Percentiles rank a stretch among this genome's conserved stretches.
These are phyloP conservation scores for Oophaga sylvatica DNA, from an alignment of 2,797 vertebrate species.

Conservation along the genomic window DNA sequence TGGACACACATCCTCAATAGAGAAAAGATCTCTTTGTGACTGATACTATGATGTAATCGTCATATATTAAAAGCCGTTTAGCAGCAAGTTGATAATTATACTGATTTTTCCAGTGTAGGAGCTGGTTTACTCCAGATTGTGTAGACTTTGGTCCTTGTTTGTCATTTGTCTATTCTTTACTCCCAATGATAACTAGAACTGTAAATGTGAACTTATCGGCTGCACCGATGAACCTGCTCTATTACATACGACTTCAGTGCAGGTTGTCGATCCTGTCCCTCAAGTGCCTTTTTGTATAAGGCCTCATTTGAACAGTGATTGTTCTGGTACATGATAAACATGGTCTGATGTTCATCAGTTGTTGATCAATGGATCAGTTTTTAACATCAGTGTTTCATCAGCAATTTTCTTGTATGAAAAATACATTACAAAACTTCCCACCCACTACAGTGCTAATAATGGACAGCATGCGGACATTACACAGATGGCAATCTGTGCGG, in stretches of 20 bases:
- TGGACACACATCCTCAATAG: not conserved
- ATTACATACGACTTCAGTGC: not conserved
- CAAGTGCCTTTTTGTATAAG: not conserved
- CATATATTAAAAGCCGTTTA: not conserved
- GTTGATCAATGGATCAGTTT: too few species aligned
- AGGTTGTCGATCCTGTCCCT: not conserved
- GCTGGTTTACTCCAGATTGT: conserved; percentile 42
- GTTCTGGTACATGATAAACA: too few species aligned
- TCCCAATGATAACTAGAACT: not conserved
- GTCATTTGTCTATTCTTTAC: conserved; percentile 12
- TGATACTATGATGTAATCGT: not conserved
- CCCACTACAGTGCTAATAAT: too few species aligned
- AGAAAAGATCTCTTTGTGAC: not conserved
- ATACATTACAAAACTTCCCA: too few species aligned
- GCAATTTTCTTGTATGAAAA: too few species aligned
- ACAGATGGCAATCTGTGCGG: too few species aligned
- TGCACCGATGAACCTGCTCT: conserved; percentile 5
- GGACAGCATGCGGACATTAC: too few species aligned
- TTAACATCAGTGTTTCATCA: too few species aligned
- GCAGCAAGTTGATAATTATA: conserved; percentile 42
- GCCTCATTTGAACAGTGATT: too few species aligned
- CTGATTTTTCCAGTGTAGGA: conserved; percentile 18
- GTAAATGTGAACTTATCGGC: conserved; percentile 15
- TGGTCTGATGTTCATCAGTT: too few species aligned
- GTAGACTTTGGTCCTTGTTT: conserved; percentile 52